Conservation (phyloP, 2,797 vertebrate genomes). For the Eremophila alpestris region DNA sequence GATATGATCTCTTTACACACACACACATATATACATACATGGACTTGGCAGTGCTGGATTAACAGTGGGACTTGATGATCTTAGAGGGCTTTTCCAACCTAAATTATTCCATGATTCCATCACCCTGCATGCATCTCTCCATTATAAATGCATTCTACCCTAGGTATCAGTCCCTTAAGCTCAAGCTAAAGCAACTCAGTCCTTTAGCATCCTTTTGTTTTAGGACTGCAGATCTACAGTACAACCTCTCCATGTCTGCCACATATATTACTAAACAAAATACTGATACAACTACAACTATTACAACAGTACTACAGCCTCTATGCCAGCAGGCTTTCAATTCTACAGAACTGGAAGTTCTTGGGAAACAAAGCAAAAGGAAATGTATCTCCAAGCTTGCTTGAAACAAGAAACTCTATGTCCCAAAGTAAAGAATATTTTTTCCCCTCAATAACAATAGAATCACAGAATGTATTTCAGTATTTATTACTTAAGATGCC, state of each 20-base stretch:
- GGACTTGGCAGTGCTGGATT: neutral
- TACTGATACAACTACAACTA: neutral
- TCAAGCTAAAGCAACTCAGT: neutral
- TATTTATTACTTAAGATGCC: neutral
- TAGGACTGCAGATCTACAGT: neutral
- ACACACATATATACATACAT: accelerated
- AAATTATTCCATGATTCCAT: neutral
- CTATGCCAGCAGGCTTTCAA: neutral
- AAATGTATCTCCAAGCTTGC: neutral
- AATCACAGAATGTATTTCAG: neutral
- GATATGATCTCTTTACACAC: neutral
- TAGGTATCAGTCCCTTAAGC: neutral
- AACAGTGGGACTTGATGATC: neutral
- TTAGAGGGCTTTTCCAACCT: neutral
- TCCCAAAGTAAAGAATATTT: neutral
- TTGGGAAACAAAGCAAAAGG: neutral
- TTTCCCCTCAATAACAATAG: neutral
- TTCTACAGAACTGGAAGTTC: neutral
- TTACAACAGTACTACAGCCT: neutral
- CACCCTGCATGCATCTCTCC: neutral
- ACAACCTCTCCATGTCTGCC: neutral
- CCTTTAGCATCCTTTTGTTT: neutral
- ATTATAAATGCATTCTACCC: neutral
- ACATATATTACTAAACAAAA: neutral
- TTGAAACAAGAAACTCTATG: neutral